phyloP scores from a whole-genome alignment of 2,888 invertebrate species.

The Rhogogaster chlorosoma region DNA sequence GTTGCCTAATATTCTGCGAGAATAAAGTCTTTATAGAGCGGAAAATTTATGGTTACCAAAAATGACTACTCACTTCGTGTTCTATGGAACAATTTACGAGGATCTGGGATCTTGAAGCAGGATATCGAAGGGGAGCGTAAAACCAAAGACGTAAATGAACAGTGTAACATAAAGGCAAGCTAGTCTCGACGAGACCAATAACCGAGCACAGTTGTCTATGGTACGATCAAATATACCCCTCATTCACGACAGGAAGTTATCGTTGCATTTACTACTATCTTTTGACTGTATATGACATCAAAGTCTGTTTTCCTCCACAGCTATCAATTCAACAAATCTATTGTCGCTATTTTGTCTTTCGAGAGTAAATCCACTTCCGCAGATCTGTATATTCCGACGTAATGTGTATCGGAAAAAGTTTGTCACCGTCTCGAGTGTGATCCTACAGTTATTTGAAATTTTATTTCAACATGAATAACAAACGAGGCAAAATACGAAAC shows the following conservation, averaged over 20 bases:
- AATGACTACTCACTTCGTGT: background rate
- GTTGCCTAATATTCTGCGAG: background rate
- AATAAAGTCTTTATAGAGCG: background rate
- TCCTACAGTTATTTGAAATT: background rate
- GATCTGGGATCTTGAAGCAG: background rate
- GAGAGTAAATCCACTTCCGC: background rate
- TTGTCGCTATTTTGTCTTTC: background rate
- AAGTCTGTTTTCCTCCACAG: background rate
- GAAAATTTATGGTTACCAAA: background rate
- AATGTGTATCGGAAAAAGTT: background rate
- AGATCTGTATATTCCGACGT: background rate
- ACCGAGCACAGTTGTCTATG: background rate
- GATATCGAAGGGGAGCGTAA: background rate
- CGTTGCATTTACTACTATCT: background rate
- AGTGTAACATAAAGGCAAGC: constrained; percentile 4
- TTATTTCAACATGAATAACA: background rate
- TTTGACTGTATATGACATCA: background rate
- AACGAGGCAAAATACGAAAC: background rate
- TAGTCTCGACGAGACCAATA: background rate
- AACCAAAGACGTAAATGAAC: constrained; percentile 8
- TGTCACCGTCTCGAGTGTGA: background rate
- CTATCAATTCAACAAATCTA: background rate
- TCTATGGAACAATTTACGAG: background rate
- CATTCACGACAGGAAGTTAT: background rate
- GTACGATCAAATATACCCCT: background rate